Evolutionary conservation across 2,113 vertebrate species (phyloP).

Genomic region (Hymenochirus boettgeri): DNA sequence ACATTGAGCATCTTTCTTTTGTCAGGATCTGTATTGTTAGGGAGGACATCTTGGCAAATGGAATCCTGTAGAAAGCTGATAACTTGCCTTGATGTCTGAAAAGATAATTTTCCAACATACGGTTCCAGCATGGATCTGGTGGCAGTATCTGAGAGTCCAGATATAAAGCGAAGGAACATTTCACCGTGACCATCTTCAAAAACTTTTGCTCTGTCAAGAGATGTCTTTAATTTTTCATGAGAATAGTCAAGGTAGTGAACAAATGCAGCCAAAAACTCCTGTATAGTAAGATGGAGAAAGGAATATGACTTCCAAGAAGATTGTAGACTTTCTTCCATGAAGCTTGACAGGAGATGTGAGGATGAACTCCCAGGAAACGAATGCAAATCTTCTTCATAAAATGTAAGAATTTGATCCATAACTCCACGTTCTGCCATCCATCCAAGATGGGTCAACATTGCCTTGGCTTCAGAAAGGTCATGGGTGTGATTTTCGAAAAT

Average conservation of each 20-base stretch:
- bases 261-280: slow-evolving; percentile 59
- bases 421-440: slow-evolving; percentile 31
- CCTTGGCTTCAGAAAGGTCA: slow-evolving; percentile 30
- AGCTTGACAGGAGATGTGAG: slow-evolving; percentile 13
- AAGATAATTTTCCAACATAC: slow-evolving; percentile 43
- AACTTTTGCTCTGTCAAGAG: slow-evolving; percentile 40
- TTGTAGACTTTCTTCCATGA: slow-evolving; percentile 43
- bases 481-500: slow-evolving; percentile 46
- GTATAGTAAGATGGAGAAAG: slow-evolving; percentile 56
- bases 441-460: not conserved
- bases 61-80: not conserved
- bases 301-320: slow-evolving; percentile 38
- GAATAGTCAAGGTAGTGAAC: slow-evolving; percentile 51
- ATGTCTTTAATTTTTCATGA: slow-evolving; percentile 26
- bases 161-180: slow-evolving; percentile 54
- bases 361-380: slow-evolving; percentile 44
- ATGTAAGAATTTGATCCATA: slow-evolving; percentile 18
- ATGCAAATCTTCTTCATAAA: slow-evolving; percentile 42
- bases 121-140: slow-evolving; percentile 50
- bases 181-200: slow-evolving; percentile 12
- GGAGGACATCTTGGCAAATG: slow-evolving; percentile 46
- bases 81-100: slow-evolving; percentile 17
- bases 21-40: slow-evolving; percentile 5
- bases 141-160: slow-evolving; percentile 54
- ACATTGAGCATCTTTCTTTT: slow-evolving; percentile 37